phyloP scores from a whole-genome alignment of 2,797 vertebrate species.

The Sarcoramphus papa region DNA sequence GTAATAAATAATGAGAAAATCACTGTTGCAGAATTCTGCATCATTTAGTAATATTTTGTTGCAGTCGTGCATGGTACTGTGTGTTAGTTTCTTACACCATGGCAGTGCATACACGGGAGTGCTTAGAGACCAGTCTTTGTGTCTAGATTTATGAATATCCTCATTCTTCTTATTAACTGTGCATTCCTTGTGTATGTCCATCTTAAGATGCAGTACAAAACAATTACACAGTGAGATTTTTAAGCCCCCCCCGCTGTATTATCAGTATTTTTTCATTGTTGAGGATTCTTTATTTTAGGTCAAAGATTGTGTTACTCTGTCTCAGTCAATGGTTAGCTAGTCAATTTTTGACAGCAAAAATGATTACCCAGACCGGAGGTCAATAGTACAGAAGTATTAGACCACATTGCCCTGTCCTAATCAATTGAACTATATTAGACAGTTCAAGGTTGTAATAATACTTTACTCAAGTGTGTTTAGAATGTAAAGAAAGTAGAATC shows the following conservation, averaged over 20 bases:
- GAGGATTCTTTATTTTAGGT: neutral
- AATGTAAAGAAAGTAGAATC: neutral
- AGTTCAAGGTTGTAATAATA: neutral
- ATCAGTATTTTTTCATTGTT: neutral
- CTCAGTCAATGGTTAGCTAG: neutral
- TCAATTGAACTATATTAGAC: neutral
- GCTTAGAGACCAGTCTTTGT: neutral
- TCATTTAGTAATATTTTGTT: neutral
- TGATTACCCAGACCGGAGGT: neutral
- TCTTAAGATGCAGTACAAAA: neutral
- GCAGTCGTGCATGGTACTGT: neutral
- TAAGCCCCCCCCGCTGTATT: neutral
- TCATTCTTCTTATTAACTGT: neutral
- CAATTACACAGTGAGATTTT: neutral
- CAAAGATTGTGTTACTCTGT: neutral
- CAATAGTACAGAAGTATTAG: constrained; percentile 3
- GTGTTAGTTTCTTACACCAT: neutral
- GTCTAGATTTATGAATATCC: neutral
- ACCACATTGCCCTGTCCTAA: neutral
- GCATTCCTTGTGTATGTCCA: neutral
- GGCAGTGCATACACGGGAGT: neutral
- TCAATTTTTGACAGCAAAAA: constrained; percentile 25
- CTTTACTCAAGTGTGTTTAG: neutral
- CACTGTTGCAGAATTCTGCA: neutral
- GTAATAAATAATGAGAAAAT: neutral